These are phyloP conservation scores for Pristionchus entomophagus DNA, from an alignment of 2,888 invertebrate species.

Conservation along the genomic window DNA sequence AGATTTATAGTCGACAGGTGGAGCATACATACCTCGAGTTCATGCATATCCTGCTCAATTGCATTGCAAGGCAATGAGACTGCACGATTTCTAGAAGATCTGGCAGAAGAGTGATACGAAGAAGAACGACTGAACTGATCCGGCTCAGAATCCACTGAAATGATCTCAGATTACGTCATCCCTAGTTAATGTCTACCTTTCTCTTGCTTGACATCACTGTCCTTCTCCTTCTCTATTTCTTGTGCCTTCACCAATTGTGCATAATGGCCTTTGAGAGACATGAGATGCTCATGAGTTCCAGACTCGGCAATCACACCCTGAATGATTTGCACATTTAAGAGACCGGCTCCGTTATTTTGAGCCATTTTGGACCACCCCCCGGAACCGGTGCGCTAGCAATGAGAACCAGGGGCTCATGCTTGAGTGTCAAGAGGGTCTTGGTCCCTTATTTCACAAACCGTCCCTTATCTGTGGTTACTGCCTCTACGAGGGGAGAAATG, in stretches of 20 bases:
- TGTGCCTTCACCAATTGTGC: conserved; percentile 78
- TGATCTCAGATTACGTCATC: background rate
- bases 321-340: background rate
- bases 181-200: conserved; percentile 21
- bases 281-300: conserved; percentile 84
- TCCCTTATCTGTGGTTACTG: no score
- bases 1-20: no score
- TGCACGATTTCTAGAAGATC: background rate
- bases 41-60: conserved; percentile 35
- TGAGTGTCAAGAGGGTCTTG: no score
- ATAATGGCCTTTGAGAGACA: conserved; percentile 83
- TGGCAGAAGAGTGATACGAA: background rate
- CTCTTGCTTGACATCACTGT: conserved; percentile 51
- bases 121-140: background rate
- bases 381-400: no score
- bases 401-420: no score
- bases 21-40: background rate
- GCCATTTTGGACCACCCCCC: no score
- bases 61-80: background rate
- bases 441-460: no score
- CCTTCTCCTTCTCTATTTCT: conserved; percentile 66
- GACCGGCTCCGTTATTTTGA: no score
- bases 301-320: conserved; percentile 80
- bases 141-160: background rate
- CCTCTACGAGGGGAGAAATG: no score